Percentiles rank a stretch among this genome's conserved stretches.
phyloP scores from a whole-genome alignment of 2,113 vertebrate genomes.

The Atrichornis clamosus region DNA sequence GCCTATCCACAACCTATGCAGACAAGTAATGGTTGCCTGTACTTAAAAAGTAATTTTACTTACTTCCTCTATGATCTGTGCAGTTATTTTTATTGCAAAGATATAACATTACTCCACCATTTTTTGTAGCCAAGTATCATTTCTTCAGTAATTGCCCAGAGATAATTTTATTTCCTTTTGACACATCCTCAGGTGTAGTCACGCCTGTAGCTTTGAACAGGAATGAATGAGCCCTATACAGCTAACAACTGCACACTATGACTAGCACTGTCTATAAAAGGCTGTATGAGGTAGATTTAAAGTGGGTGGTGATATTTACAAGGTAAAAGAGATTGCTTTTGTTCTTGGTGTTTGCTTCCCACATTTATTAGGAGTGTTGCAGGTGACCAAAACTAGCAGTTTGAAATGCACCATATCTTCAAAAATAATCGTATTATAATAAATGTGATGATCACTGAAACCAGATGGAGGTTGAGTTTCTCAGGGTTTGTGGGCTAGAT shows the following conservation, averaged over 20 bases:
- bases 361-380: not conserved
- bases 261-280: not conserved
- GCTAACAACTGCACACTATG: not conserved
- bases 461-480: not conserved
- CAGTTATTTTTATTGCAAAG: constrained; percentile 7
- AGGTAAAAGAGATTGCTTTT: not conserved
- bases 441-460: not conserved
- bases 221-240: not conserved
- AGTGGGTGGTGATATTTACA: not conserved
- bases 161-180: not conserved
- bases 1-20: not conserved
- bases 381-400: not conserved
- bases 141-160: constrained; percentile 6
- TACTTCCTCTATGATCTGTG: not conserved
- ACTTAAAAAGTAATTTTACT: not conserved
- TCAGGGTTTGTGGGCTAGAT: not conserved
- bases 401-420: not conserved
- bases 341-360: not conserved
- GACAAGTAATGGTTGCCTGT: not conserved
- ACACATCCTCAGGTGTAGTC: not conserved
- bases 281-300: not conserved
- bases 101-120: not conserved
- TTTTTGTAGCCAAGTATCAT: not conserved
- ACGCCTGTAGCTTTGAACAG: not conserved
- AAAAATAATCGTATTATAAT: not conserved